Evolutionary conservation across 2,113 vertebrate species (phyloP).

Genomic region (Cyrtonyx montezumae): DNA sequence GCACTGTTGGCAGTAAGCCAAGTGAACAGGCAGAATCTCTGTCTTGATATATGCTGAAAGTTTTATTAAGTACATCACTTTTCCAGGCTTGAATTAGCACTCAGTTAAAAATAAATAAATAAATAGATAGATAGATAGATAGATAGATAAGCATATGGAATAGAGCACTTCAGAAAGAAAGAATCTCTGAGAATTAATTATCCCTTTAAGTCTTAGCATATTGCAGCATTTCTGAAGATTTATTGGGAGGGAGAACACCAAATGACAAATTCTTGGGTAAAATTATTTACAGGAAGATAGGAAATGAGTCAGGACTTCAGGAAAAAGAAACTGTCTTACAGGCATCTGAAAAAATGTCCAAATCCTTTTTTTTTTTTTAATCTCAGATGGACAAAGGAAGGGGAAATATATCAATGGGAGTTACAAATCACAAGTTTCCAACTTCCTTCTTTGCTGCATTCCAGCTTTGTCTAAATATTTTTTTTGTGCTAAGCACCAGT

Average conservation of each 20-base stretch:
- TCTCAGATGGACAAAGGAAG: slow-evolving; percentile 45
- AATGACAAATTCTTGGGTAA: slow-evolving; percentile 46
- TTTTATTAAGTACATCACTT: background rate
- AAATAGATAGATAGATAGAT: background rate
- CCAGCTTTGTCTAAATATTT: slow-evolving; percentile 39
- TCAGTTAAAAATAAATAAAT: too few relatives aligned
- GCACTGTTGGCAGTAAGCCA: background rate
- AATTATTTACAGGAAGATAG: slow-evolving; percentile 67
- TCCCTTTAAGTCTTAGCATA: background rate
- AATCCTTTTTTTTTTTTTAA: background rate
- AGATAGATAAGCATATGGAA: background rate
- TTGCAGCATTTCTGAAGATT: background rate
- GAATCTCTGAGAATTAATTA: background rate
- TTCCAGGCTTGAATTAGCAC: background rate
- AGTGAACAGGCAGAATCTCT: slow-evolving; percentile 2
- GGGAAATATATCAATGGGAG: slow-evolving; percentile 58
- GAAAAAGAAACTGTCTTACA: slow-evolving; percentile 55
- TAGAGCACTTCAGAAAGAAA: slow-evolving; percentile 6
- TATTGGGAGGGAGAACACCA: slow-evolving; percentile 9
- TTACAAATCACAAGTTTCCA: slow-evolving; percentile 65
- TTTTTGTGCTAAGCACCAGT: slow-evolving; percentile 49
- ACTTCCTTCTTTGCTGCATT: slow-evolving; percentile 62
- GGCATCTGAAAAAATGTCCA: slow-evolving; percentile 27
- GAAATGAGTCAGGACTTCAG: slow-evolving; percentile 64
- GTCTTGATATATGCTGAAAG: background rate